Evolutionary conservation across 92 coral and sea anemone species (phyloP), one percentile per base, ranked within the genome.

Genomic region (Epizoanthus scotinus): DNA sequence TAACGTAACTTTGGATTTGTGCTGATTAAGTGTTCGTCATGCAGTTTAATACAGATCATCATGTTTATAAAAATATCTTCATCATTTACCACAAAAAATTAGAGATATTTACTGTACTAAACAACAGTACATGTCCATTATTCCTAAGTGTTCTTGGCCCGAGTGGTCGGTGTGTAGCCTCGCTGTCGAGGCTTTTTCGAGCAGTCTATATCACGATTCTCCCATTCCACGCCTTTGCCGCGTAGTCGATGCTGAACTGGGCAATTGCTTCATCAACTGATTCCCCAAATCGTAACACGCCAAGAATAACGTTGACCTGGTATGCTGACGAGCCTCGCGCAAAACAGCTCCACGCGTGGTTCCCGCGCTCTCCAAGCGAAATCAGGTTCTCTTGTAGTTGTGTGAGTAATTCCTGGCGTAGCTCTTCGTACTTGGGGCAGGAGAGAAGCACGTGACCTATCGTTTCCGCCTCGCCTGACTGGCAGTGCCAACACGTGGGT

Each of bases 201-300:
- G 31, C 8, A 18, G 70, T 42, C 86, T 71, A 92, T 69, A 92
- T 92, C 38, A 92, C 97, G 40, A 92, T 87, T 27, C 97, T 78
- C 62, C 91, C 97, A 75, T 91, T 92, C 97, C 97, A 92, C 75
- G 97, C 97, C 83, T 89, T 87, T 10, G 97, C 94, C 15, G 88
- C 94, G 67, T 90, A 92, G 67, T 90, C 90, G 21, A 82, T 77
- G 42, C 97, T 89, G 52, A 92, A 92, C 78, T 90, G 90, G 52
- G 68, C 86, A 22, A 92, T 90, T 42, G 91, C 94, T 21, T 91
- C 94, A 79, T 92, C 97, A 0, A 90, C 90, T 53, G 83, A 63
- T 52, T 87, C 94, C 2, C 94, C 97, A 84, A 92, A 90, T 72
- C 91, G 91, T 36, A 87, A 68, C 24, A 86, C 83, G 9, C 97